Conservation (phyloP, 2,113 vertebrate genomes). For the Perognathus longimembris region DNA sequence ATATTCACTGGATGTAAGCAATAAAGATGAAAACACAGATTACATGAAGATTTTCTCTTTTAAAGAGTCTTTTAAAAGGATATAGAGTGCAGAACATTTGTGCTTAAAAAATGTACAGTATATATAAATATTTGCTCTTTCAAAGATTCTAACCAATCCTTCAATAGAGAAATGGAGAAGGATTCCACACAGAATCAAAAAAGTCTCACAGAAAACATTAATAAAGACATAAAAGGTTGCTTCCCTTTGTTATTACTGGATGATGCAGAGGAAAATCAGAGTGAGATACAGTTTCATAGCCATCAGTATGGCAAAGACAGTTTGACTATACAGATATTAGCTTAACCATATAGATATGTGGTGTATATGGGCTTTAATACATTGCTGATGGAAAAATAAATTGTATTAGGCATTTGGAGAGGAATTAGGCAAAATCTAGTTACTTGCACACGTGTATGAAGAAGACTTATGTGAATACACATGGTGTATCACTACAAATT, state of each 20-base stretch:
- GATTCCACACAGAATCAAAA: not conserved
- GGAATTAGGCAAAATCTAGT: not conserved
- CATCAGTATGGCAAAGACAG: not conserved
- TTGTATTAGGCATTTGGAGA: not conserved
- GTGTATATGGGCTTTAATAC: not conserved
- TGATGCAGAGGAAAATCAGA: not conserved
- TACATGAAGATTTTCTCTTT: not conserved
- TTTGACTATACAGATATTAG: not conserved
- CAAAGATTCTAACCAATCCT: not conserved
- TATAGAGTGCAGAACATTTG: not conserved
- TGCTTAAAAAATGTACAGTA: no score
- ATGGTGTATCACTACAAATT: not conserved
- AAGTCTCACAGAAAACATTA: not conserved
- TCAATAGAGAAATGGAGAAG: not conserved
- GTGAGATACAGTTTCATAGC: not conserved
- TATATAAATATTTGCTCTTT: not conserved
- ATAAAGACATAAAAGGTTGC: not conserved
- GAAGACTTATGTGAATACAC: not conserved
- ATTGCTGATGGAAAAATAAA: not conserved
- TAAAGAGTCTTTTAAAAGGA: not conserved
- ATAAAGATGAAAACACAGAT: not conserved
- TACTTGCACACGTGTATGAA: not conserved
- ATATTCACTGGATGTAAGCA: not conserved
- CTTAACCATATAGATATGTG: not conserved
- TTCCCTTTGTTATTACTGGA: not conserved